Conservation (phyloP, 2,113 vertebrate genomes). For the Corapipo altera region DNA sequence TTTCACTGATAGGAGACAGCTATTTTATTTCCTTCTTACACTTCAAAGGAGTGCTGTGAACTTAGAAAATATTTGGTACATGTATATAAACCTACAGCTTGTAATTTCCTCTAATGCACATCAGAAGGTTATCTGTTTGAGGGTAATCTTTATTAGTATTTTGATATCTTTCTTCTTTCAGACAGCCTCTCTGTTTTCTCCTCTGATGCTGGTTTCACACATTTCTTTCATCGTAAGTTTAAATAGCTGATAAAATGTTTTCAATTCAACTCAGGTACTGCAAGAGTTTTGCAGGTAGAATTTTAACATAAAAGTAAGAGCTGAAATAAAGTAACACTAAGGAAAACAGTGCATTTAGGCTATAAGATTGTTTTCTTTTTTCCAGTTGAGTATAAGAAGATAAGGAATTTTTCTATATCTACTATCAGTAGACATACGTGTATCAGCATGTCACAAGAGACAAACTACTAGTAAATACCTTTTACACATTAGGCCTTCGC, state of each 20-base stretch:
- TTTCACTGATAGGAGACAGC: neutral
- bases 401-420: neutral
- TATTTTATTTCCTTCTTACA: constrained; percentile 10
- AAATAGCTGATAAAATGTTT: neutral
- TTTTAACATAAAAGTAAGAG: neutral
- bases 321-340: neutral
- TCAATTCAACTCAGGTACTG: neutral
- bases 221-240: neutral
- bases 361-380: neutral
- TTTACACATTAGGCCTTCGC: neutral
- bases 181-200: neutral
- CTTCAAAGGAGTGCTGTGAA: neutral
- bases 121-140: neutral
- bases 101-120: neutral
- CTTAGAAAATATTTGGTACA: neutral
- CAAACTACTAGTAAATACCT: neutral
- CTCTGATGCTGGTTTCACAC: neutral
- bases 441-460: neutral
- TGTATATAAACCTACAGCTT: neutral
- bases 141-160: neutral
- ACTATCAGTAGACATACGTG: neutral
- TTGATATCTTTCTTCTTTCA: neutral
- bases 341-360: neutral
- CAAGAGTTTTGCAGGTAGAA: neutral
- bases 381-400: neutral